These are phyloP conservation scores for Operophtera brumata DNA, from an alignment of 2,888 invertebrate genomes.

Conservation along the genomic window DNA sequence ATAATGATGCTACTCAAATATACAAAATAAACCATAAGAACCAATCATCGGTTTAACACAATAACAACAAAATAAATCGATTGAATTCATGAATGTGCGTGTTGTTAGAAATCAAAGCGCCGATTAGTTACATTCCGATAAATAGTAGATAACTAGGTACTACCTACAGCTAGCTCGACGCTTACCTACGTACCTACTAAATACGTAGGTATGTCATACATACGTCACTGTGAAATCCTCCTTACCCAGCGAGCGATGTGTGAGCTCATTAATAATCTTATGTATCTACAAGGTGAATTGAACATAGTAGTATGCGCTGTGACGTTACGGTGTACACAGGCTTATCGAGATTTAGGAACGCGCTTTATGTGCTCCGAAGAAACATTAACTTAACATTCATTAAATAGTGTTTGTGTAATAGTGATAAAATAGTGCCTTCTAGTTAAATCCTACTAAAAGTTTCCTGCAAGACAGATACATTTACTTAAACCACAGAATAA, in stretches of 20 bases:
- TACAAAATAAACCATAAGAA: too few species aligned
- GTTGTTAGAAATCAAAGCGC: too few species aligned
- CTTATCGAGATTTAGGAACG: slow-evolving; percentile 27
- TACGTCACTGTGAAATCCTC: slow-evolving; percentile 27
- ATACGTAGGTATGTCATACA: background rate
- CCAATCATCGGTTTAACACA: too few species aligned
- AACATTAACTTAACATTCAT: background rate
- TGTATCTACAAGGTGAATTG: slow-evolving; percentile 25
- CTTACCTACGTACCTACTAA: background rate
- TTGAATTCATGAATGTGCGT: too few species aligned
- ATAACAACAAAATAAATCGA: too few species aligned
- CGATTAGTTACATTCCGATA: too few species aligned
- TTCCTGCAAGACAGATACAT: too few species aligned
- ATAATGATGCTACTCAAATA: too few species aligned
- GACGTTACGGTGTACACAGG: slow-evolving; percentile 47
- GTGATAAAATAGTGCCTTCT: background rate
- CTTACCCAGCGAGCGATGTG: slow-evolving; percentile 24
- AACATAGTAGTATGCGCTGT: slow-evolving; percentile 48
- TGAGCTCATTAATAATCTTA: too few species aligned
- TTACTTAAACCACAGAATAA: too few species aligned
- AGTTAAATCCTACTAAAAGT: too few species aligned
- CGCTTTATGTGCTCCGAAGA: background rate
- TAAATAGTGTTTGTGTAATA: slow-evolving; percentile 1
- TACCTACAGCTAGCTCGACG: background rate
- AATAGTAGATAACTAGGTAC: too few species aligned